Evolutionary conservation across 37 sponge, comb jelly and placozoan species (phyloP), one percentile per base, ranked within the genome.

Genomic region (Bolinopsis microptera): DNA sequence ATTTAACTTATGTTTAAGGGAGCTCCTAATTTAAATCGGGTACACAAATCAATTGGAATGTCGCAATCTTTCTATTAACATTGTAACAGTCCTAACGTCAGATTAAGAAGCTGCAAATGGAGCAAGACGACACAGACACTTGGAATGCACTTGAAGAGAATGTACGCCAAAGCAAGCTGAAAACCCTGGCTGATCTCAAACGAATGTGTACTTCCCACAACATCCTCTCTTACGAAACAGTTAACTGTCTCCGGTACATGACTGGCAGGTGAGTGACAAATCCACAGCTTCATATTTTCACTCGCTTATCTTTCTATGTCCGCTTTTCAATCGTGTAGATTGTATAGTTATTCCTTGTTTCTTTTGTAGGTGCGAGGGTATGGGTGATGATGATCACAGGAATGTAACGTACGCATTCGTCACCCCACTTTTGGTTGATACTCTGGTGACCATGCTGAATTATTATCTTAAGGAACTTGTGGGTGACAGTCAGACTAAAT

Each of bases 391-490:
- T 8, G 80, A 31, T 35, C 80, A 77, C 80, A 28, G 18, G 18
- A 13, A 77, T 5, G 90, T 86, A 3, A 86, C 90, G 3, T 86
- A 86, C 48, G 90, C 93, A 8, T 93, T 61, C 27, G 76, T 72
- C 21, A 72, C 74, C 22, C 74, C 76, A 16, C 75, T 69, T 5
- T 23, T 93, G 69, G 93, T 93, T 18, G 93, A 93, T 26, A 93
- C 75, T 5, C 39, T 93, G 24, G 72, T 39, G n/a, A 74, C 93
- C n/a, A 93, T 93, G 93, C 41, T 93, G 8, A 93, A 93, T 23
- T 93, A 93, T 34, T 93, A 74, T 38, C 67, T 72, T n/a, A 72
- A 74, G 76, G 75, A 72, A 69, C 93, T 93, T 35, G 93, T 72
- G 38, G 72, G 93, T 16, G 35, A 86, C 61, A 86, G 38, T 18